phyloP scores from a whole-genome alignment of 2,113 vertebrate species.

The Carassius auratus region DNA sequence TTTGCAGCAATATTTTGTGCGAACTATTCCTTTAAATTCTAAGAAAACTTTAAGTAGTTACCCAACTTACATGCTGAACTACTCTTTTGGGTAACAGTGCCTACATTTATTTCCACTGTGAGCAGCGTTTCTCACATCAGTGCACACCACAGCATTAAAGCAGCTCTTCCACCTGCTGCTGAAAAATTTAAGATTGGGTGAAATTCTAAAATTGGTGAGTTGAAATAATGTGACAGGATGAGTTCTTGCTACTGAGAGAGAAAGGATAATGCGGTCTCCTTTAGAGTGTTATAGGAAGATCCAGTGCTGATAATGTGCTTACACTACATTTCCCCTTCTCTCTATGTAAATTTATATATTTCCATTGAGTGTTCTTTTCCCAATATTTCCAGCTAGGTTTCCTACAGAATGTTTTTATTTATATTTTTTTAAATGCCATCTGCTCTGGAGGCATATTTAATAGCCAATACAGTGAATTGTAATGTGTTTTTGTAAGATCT shows the following conservation, averaged over 20 bases:
- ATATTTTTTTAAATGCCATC: background rate
- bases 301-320: background rate
- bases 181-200: conserved; percentile 15
- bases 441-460: conserved; percentile 1
- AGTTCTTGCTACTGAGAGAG: background rate
- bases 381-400: background rate
- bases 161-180: conserved; percentile 9
- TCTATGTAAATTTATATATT: background rate
- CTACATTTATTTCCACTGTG: conserved; percentile 13
- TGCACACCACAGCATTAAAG: background rate
- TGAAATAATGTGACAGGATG: background rate
- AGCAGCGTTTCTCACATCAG: background rate
- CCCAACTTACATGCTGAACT: background rate
- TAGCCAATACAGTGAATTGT: background rate
- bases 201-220: background rate
- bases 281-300: background rate
- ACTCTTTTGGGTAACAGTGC: background rate
- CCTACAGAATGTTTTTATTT: background rate
- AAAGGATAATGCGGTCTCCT: background rate
- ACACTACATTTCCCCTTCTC: background rate
- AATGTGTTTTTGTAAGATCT: background rate
- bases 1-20: too few species aligned
- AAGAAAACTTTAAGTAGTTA: background rate
- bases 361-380: background rate
- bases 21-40: background rate